Conservation (phyloP, 2,113 vertebrate species). For the Mus pahari region DNA sequence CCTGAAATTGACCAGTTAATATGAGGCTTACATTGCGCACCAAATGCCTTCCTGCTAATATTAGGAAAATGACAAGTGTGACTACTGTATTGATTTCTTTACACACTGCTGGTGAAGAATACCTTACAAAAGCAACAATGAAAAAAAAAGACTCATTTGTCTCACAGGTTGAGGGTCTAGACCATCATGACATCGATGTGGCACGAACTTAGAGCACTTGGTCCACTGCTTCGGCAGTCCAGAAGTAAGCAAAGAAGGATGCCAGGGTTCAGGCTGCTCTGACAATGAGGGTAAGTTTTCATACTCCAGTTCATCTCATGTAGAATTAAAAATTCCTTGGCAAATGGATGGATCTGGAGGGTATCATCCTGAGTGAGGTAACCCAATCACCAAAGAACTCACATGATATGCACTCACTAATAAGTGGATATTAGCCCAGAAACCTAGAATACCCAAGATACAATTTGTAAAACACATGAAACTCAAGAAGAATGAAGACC, state of each 20-base stretch:
- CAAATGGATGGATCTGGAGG: too few species aligned
- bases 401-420: too few species aligned
- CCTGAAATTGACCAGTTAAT: background rate
- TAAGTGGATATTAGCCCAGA: too few species aligned
- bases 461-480: too few species aligned
- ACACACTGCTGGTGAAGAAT: background rate
- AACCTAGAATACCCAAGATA: too few species aligned
- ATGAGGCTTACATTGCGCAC: background rate
- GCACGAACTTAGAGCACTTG: background rate
- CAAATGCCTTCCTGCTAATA: background rate
- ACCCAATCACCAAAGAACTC: too few species aligned
- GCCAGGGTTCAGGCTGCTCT: background rate
- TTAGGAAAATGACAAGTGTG: background rate
- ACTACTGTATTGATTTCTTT: background rate
- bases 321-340: too few species aligned
- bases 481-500: too few species aligned
- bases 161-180: background rate
- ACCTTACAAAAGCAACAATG: background rate
- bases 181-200: too few species aligned
- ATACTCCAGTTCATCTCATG: background rate
- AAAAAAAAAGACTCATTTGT: background rate
- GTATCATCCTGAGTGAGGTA: too few species aligned
- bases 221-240: fast-evolving
- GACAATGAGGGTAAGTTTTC: background rate
- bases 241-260: background rate